phyloP scores from a whole-genome alignment of 2,888 invertebrate genomes.

The Muscina levida region DNA sequence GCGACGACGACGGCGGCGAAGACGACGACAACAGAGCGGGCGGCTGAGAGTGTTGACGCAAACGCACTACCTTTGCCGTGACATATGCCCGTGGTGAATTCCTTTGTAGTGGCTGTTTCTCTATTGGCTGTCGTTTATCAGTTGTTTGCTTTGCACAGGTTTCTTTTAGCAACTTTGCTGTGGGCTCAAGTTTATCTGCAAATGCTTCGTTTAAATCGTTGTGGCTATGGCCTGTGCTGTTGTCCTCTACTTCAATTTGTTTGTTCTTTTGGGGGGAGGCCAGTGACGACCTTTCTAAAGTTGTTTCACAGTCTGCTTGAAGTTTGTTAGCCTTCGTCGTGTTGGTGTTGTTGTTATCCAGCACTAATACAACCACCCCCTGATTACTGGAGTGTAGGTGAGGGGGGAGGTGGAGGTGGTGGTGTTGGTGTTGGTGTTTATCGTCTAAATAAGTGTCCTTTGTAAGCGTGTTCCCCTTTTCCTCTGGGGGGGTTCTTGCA shows the following conservation, averaged over 20 bases:
- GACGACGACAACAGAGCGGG: conserved; percentile 5
- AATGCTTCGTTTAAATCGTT: conserved; percentile 60
- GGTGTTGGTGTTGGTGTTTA: conserved; percentile 52
- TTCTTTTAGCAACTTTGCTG: conserved; percentile 39
- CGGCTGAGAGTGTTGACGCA: conserved; percentile 59
- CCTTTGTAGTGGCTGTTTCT: conserved; percentile 1
- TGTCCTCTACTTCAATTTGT: conserved; percentile 53
- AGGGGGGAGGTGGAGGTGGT: neutral
- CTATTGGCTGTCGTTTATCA: neutral
- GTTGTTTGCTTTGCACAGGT: conserved; percentile 37
- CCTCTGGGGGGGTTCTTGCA: neutral
- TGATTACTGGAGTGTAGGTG: neutral
- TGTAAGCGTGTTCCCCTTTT: neutral
- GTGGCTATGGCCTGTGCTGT: conserved; percentile 64
- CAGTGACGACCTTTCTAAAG: conserved; percentile 62
- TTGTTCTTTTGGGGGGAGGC: conserved; percentile 24
- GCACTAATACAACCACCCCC: conserved; percentile 31
- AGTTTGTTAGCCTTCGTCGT: conserved; percentile 62
- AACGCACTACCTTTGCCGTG: conserved; percentile 65
- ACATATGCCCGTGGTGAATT: conserved; percentile 66
- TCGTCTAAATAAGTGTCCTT: conserved; percentile 12
- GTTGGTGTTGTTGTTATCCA: conserved; percentile 28
- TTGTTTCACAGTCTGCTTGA: conserved; percentile 63
- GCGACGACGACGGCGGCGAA: neutral
- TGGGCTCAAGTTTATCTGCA: conserved; percentile 24